phyloP scores from a whole-genome alignment of 2,888 invertebrate species.

The Mycogona germanica region DNA sequence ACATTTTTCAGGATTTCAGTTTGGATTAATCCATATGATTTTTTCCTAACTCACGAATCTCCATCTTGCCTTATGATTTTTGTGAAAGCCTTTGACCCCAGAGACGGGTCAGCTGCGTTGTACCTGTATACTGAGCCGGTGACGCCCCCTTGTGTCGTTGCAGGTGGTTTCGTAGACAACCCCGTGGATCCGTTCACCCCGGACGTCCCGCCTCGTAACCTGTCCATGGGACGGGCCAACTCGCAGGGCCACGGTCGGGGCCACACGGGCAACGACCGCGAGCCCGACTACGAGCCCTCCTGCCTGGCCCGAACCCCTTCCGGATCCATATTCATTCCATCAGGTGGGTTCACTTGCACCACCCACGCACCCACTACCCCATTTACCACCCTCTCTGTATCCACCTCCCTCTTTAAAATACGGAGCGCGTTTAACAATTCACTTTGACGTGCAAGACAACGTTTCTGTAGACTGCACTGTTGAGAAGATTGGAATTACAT shows the following conservation, averaged over 20 bases:
- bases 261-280: conserved; percentile 12
- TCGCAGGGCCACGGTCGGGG: conserved; percentile 9
- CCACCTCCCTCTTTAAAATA: not conserved
- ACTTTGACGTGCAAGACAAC: too few species aligned
- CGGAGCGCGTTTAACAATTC: too few species aligned
- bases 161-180: conserved; percentile 21
- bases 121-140: not conserved
- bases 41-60: not conserved
- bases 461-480: too few species aligned
- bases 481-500: too few species aligned
- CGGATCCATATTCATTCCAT: conserved; percentile 87
- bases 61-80: too few species aligned
- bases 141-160: conserved; percentile 3
- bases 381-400: not conserved
- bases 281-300: conserved; percentile 44
- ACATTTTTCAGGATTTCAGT: too few species aligned
- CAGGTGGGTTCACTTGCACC: conserved; percentile 29
- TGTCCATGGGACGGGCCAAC: conserved; percentile 18
- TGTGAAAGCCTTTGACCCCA: not conserved
- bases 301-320: conserved; percentile 83
- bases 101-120: not conserved
- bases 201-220: conserved; percentile 21
- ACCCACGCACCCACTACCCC: not conserved
- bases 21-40: too few species aligned
- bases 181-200: conserved; percentile 18